Evolutionary conservation across 2,797 vertebrate species (phyloP).

Genomic region (Sebastes trivittatus): DNA sequence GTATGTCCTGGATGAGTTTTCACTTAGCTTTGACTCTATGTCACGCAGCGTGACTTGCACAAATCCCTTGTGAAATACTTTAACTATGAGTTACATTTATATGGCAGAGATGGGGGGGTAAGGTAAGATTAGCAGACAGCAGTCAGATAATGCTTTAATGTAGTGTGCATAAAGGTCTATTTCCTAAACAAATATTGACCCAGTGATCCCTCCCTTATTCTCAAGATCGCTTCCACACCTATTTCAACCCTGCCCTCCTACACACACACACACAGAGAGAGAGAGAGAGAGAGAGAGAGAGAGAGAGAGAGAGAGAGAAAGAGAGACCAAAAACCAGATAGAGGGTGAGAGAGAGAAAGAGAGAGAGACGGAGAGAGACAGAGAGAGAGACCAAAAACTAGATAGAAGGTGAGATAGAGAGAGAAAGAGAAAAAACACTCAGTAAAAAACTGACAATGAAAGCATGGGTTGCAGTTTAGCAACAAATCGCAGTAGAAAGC

Average conservation of each 20-base stretch:
- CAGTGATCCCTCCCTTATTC: constrained; percentile 67
- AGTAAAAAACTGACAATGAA: background rate
- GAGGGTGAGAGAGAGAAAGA: background rate
- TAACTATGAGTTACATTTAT: background rate
- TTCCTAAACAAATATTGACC: constrained; percentile 79
- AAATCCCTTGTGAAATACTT: background rate
- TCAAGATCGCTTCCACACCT: constrained; percentile 38
- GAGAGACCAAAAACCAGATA: background rate
- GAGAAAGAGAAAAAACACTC: background rate
- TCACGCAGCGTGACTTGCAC: background rate
- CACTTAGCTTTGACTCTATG: background rate
- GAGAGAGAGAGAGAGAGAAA: background rate
- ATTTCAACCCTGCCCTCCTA: constrained; percentile 9
- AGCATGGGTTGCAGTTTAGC: background rate
- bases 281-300: no score
- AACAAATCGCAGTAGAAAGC: constrained; percentile 25
- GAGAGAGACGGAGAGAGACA: no score
- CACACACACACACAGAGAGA: background rate
- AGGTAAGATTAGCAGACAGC: background rate
- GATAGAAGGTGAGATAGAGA: no score
- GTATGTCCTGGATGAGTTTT: background rate
- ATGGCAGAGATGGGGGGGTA: background rate
- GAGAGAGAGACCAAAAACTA: background rate
- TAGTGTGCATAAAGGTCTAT: constrained; percentile 30
- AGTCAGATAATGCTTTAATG: background rate